A percentile compares a stretch with the other conserved stretches of the same genome.
These are phyloP conservation scores for Neomonachus schauinslandi DNA, from an alignment of 2,113 vertebrate genomes.

Conservation along the genomic window DNA sequence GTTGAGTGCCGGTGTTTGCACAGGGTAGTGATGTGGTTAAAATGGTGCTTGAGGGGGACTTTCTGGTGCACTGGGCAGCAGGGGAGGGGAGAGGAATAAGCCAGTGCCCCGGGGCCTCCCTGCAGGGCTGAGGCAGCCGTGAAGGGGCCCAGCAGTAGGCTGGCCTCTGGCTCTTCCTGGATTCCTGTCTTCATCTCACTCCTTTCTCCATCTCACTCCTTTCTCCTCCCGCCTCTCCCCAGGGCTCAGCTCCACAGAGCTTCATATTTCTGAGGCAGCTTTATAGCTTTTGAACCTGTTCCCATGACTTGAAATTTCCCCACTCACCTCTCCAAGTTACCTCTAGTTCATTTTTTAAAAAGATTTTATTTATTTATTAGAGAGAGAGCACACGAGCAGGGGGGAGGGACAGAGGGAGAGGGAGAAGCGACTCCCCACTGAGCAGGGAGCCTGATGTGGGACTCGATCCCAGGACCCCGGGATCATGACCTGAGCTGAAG, in stretches of 20 bases:
- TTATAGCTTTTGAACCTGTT: not conserved
- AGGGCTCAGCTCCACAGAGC: not conserved
- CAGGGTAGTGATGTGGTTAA: not conserved
- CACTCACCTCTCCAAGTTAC: not conserved
- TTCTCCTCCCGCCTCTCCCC: not conserved
- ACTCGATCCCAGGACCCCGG: no score
- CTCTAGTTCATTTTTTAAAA: not conserved
- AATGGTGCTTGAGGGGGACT: not conserved
- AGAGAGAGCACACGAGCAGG: no score
- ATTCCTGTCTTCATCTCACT: not conserved
- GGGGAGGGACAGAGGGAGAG: no score
- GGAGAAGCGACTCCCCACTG: no score
- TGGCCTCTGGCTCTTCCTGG: rapidly evolving
- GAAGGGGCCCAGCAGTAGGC: no score
- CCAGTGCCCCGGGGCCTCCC: not conserved
- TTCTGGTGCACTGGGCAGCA: not conserved
- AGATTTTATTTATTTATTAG: no score
- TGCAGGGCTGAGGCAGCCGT: not conserved
- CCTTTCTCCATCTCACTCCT: not conserved
- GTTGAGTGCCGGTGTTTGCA: not conserved
- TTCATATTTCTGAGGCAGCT: not conserved
- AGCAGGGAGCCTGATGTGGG: no score
- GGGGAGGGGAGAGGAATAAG: not conserved
- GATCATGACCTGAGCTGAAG: no score
- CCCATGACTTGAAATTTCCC: not conserved